Evolutionary conservation across 2,797 vertebrate species (phyloP).

Genomic region (Pangasius mekongensis): DNA sequence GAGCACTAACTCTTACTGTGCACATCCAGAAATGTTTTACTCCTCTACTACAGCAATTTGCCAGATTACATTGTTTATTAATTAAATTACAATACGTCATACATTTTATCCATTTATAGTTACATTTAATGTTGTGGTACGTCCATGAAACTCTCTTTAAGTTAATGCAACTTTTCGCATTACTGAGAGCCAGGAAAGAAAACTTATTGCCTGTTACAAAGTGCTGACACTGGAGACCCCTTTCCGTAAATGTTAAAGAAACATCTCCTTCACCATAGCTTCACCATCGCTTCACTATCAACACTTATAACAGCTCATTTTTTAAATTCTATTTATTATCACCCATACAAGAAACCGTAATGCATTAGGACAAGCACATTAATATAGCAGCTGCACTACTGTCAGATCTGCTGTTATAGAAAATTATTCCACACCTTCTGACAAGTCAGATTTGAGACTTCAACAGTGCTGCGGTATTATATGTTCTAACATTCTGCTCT

Average conservation of each 20-base stretch:
- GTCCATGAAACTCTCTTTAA: not conserved
- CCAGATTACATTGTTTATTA: not conserved
- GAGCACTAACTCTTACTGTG: not conserved
- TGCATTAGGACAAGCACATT: not conserved
- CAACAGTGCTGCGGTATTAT: not conserved
- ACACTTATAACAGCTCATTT: not conserved
- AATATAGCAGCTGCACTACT: not conserved
- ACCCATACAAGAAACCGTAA: not conserved
- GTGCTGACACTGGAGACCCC: not conserved
- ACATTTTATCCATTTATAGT: not conserved
- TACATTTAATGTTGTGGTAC: not conserved
- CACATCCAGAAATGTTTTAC: not conserved
- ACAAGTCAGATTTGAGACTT: not conserved
- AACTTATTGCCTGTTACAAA: not conserved
- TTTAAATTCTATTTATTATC: not conserved
- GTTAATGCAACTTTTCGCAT: not conserved
- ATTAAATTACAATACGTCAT: not conserved
- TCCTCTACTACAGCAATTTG: not conserved
- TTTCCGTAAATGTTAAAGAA: not conserved
- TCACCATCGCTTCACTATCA: not conserved
- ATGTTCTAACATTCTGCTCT: not conserved
- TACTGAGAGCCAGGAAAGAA: not conserved
- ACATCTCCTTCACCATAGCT: not conserved
- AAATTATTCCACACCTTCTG: not conserved
- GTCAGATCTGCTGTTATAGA: conserved; percentile 1